Base-by-base conservation (phyloP, 2,113 vertebrate species). In the Hippoglossus stenolepis region DNA sequence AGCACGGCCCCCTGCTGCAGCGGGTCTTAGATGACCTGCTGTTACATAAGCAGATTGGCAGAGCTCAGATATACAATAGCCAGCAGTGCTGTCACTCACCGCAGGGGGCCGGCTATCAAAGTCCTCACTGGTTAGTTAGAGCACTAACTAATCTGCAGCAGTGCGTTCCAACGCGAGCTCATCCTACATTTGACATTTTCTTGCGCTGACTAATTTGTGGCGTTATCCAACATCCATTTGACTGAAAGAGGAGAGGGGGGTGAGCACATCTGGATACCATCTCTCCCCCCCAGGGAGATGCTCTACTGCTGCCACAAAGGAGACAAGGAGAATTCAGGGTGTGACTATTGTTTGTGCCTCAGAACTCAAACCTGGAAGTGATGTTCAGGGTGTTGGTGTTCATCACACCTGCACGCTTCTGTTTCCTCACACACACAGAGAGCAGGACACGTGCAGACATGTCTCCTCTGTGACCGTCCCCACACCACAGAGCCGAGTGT, bases 41-140 rank as follows among this genome's bases (percentile, higher is more conserved):
- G 86, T 92, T 92, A 92, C 84, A 90, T 90, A 92, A 93, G 85
- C 82, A 84, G 86, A 84, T 87, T 87, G 82, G 67, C 75, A 53
- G 72, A 76, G 77, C 85, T 84, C 73, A 73, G 69, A 83, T 79
- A 56, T 23, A 78, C 75, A 11, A 31, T 51, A 18, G 26, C 63
- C 77, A 62, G 65, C 65, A 56, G 70, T 3, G n/a, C 62, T 76
- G 79, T 70, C 84, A 73, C 60, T 75, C 76, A 2, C 80, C 6
- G n/a, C 79, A 73, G 79, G 70, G 80, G 72, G 68, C 47, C 66
- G 20, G 72, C 38, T 38, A 79, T 85, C 62, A 69, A 70, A 72
- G 73, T 38, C 53, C 58, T 47, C 3, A 4, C 54, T 47, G 9
- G 71, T 77, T 63, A 70, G 47, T 84, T 65, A 69, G 59, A 81